Percentiles rank a stretch among this genome's conserved stretches.
Evolutionary conservation across 2,888 invertebrate species (phyloP).

Genomic region (Sarcophaga variegata): DNA sequence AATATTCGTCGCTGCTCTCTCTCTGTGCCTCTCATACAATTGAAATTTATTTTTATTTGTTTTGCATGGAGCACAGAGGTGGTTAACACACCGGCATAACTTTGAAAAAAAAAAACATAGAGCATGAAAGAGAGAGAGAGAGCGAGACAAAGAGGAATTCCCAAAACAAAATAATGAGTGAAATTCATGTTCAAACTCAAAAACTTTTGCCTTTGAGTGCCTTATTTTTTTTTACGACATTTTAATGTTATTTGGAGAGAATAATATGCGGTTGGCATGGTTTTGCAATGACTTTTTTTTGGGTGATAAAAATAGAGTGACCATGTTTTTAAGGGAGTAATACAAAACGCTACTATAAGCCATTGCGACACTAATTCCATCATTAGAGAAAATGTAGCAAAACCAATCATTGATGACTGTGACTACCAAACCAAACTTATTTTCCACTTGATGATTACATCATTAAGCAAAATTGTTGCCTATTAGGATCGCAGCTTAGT

Average conservation of each 20-base stretch:
- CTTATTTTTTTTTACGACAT: conserved; percentile 36
- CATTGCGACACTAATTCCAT: too few relatives aligned
- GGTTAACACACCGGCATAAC: neutral
- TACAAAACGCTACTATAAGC: too few relatives aligned
- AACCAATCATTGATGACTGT: too few relatives aligned
- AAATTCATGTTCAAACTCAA: neutral
- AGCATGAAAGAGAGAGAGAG: neutral
- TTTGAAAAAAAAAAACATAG: conserved; percentile 27
- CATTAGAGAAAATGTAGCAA: too few relatives aligned
- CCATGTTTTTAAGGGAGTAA: neutral
- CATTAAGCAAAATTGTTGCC: too few relatives aligned
- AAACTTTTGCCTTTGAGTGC: neutral
- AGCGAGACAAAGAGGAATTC: neutral
- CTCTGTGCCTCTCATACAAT: too few relatives aligned
- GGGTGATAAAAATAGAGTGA: conserved; percentile 11
- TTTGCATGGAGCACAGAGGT: neutral
- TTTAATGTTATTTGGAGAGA: conserved; percentile 11
- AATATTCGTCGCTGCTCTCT: too few relatives aligned
- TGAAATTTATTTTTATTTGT: neutral
- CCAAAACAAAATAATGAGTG: neutral
- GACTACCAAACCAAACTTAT: too few relatives aligned
- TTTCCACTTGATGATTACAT: too few relatives aligned
- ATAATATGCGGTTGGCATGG: conserved; percentile 39
- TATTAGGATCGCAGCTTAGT: too few relatives aligned
- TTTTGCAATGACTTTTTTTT: conserved; percentile 40